Conservation (phyloP, 2,113 vertebrate species). For the Melanerpes formicivorus region DNA sequence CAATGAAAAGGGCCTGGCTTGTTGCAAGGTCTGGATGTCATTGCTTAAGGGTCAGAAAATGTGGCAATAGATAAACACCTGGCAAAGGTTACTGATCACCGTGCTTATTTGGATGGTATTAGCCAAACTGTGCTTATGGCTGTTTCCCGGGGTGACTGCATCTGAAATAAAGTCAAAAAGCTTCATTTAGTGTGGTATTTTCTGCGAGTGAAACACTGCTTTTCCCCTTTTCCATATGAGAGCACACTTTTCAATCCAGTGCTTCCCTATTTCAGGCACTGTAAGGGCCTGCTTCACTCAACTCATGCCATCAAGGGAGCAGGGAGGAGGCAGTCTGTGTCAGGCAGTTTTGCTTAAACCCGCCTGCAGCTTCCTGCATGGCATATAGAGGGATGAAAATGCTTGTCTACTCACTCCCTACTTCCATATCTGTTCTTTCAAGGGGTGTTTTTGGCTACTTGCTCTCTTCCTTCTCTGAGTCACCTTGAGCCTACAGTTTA, state of each 20-base stretch:
- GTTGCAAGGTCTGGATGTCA: not conserved
- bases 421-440: not conserved
- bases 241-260: not conserved
- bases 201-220: not conserved
- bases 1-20: not conserved
- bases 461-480: not conserved
- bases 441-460: not conserved
- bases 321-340: not conserved
- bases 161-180: not conserved
- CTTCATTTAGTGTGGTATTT: not conserved
- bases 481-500: not conserved
- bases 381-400: not conserved
- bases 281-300: not conserved
- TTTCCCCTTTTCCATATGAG: not conserved
- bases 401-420: not conserved
- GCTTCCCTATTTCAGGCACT: not conserved
- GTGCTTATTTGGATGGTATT: not conserved
- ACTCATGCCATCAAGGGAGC: not conserved
- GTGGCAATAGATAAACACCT: not conserved
- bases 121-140: not conserved
- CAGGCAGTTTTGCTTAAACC: not conserved
- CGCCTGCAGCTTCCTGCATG: not conserved
- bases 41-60: not conserved
- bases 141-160: not conserved
- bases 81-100: not conserved